Percentiles rank a stretch among this genome's conserved stretches.
Evolutionary conservation across 1,140 invertebrate genomes (phyloP).

Genomic region (Tribolium castaneum): DNA sequence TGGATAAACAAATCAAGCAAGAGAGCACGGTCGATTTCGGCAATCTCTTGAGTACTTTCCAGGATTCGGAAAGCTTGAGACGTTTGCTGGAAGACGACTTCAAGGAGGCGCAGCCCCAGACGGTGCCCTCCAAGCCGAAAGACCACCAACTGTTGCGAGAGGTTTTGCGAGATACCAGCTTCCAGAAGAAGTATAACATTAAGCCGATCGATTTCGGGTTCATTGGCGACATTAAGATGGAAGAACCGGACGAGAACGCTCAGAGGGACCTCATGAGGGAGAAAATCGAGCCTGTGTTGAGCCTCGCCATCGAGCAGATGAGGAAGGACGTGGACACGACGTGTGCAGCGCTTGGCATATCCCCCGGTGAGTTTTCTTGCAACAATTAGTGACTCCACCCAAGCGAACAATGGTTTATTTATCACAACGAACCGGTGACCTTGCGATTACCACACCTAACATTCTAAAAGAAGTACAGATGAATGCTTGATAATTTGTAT

Average conservation of each 20-base stretch:
- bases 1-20: conserved; percentile 60
- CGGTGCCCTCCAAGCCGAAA: conserved; percentile 62
- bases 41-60: conserved; percentile 66
- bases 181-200: conserved; percentile 84
- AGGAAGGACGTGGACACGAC: conserved; percentile 87
- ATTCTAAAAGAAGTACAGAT: conserved; percentile 28
- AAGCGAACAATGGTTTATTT: conserved; percentile 19
- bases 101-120: conserved; percentile 48
- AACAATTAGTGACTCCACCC: conserved; percentile 8
- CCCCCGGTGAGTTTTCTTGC: conserved; percentile 75
- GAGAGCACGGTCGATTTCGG: conserved; percentile 62
- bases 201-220: conserved; percentile 78
- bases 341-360: conserved; percentile 85
- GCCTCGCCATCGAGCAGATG: conserved; percentile 86
- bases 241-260: conserved; percentile 67
- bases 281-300: conserved; percentile 85
- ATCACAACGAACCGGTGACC: conserved; percentile 5
- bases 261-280: conserved; percentile 69
- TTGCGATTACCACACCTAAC: conserved; percentile 24
- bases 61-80: conserved; percentile 53
- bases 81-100: conserved; percentile 56
- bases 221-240: conserved; percentile 69
- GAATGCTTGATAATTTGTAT: conserved; percentile 15
- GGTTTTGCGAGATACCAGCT: conserved; percentile 83
- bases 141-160: conserved; percentile 84